These are phyloP conservation scores for Dicerorhinus sumatrensis DNA, from an alignment of 2,113 vertebrate genomes.

Conservation along the genomic window DNA sequence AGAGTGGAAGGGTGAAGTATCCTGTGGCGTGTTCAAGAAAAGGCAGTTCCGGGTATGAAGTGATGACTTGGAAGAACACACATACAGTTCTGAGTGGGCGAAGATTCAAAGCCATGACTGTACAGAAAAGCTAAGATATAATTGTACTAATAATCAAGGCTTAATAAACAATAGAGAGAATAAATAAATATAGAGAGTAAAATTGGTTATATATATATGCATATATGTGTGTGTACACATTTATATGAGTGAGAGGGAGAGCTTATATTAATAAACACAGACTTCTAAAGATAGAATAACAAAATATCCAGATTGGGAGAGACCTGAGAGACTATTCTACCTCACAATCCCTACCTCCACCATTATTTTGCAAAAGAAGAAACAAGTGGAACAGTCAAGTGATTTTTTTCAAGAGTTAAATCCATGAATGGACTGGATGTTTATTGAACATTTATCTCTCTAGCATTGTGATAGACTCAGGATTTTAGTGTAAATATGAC, in stretches of 20 bases:
- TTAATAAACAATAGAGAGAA: neutral
- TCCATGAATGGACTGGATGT: neutral
- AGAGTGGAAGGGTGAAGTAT: neutral
- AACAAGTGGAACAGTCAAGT: neutral
- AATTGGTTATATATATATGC: neutral
- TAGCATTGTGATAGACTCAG: neutral
- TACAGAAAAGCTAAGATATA: neutral
- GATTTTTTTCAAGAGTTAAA: slow-evolving; percentile 25
- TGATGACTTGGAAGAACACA: neutral
- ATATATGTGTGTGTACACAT: no score
- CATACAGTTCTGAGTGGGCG: neutral
- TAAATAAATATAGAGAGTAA: neutral
- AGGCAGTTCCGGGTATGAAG: neutral
- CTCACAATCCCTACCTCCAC: neutral
- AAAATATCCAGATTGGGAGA: neutral
- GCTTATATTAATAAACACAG: neutral
- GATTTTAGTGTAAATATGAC: neutral
- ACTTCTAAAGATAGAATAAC: neutral
- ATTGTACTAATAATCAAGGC: neutral
- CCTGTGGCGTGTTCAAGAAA: neutral
- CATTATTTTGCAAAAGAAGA: neutral
- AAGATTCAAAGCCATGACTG: neutral
- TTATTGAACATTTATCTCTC: neutral
- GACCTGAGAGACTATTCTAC: neutral
- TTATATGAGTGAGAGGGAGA: no score